Percentiles rank a stretch among this genome's conserved stretches.
phyloP scores from a whole-genome alignment of 2,888 invertebrate genomes.

The Conistra vaccinii region DNA sequence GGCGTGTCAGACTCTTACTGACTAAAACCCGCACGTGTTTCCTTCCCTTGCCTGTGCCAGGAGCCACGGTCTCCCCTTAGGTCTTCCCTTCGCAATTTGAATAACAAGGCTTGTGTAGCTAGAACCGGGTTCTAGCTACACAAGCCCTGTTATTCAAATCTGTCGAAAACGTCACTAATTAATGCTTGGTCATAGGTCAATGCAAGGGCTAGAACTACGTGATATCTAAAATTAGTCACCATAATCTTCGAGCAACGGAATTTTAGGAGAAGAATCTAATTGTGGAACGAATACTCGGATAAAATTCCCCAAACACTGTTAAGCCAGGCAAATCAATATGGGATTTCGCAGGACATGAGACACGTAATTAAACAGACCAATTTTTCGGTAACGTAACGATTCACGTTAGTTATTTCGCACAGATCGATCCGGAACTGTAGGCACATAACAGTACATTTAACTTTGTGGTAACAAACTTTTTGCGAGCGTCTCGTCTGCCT shows the following conservation, averaged over 20 bases:
- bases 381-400: conserved; percentile 31
- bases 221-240: conserved; percentile 15
- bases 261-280: conserved; percentile 12
- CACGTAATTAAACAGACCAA: conserved; percentile 20
- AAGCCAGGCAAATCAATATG: neutral
- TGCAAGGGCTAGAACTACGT: conserved; percentile 42
- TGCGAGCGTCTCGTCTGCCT: conserved; percentile 45
- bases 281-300: neutral
- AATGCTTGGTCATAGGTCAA: conserved; percentile 39
- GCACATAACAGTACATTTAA: conserved; percentile 63
- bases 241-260: neutral
- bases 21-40: too few relatives aligned
- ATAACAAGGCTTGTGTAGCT: too few relatives aligned
- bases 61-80: too few relatives aligned
- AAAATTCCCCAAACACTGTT: neutral
- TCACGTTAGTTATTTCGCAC: conserved; percentile 14
- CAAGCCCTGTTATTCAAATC: conserved; percentile 6
- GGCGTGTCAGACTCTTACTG: too few relatives aligned
- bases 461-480: conserved; percentile 54
- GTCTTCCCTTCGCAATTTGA: too few relatives aligned
- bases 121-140: neutral
- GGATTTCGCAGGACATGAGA: neutral
- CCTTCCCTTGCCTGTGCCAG: too few relatives aligned
- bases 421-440: conserved; percentile 43
- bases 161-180: conserved; percentile 25